Evolutionary conservation across 37 sponge, comb jelly and placozoan species (phyloP).

Genomic region (Cliona cf. orientalis): DNA sequence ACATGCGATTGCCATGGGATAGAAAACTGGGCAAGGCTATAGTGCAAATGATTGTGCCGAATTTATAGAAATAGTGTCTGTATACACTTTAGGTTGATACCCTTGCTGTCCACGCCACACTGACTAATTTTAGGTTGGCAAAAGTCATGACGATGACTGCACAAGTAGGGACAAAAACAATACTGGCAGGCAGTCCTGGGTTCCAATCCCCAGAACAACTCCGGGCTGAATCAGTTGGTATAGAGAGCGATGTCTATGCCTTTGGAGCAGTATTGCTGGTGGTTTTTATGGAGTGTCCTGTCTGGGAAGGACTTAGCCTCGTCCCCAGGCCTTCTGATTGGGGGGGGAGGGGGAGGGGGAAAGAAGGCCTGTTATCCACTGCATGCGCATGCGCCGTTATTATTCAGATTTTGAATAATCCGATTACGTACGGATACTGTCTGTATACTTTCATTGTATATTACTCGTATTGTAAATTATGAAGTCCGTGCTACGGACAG

Average conservation of each 20-base stretch:
- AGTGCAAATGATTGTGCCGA: not conserved
- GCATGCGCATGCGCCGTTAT: not conserved
- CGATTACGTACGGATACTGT: too few species aligned
- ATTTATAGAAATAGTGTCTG: not conserved
- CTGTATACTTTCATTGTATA: too few species aligned
- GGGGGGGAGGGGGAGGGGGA: too few species aligned
- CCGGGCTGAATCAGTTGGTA: not conserved
- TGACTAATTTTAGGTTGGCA: constrained; percentile 8
- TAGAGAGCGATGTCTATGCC: not conserved
- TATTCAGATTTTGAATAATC: not conserved
- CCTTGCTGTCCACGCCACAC: not conserved
- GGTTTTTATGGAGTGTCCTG: too few species aligned
- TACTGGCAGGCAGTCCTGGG: constrained; percentile 1
- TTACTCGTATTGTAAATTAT: too few species aligned
- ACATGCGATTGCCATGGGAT: too few species aligned
- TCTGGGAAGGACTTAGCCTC: too few species aligned
- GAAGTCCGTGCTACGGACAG: too few species aligned
- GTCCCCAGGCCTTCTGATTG: too few species aligned
- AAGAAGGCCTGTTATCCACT: constrained; percentile 4
- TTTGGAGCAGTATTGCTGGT: too few species aligned
- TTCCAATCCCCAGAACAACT: constrained; percentile 15
- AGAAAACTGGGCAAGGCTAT: too few species aligned
- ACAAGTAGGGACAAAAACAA: not conserved
- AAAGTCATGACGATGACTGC: not conserved
- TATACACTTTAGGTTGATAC: not conserved